phyloP scores from a whole-genome alignment of 2,888 invertebrate species.

The Drosophila phalerata region DNA sequence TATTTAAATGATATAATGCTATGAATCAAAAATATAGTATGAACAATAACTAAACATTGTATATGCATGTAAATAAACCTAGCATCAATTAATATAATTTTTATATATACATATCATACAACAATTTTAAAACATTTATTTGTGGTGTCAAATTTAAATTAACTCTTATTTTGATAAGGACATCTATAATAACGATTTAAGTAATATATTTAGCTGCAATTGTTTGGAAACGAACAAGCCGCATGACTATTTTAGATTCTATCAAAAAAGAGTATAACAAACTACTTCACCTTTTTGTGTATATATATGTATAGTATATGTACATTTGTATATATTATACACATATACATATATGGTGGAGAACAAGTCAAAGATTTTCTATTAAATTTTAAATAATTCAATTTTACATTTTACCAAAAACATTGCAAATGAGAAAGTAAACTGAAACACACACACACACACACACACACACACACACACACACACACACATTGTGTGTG shows the following conservation, averaged over 20 bases:
- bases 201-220: neutral
- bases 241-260: neutral
- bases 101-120: no score
- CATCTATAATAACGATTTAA: neutral
- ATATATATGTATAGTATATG: constrained; percentile 7
- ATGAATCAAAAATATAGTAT: no score
- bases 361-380: constrained; percentile 77
- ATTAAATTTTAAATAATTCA: constrained; percentile 81
- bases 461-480: constrained; percentile 6
- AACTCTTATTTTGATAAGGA: no score
- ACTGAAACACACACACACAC: constrained; percentile 44
- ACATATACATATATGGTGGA: constrained; percentile 55
- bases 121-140: no score
- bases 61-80: no score
- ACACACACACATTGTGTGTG: constrained; percentile 11
- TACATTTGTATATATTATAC: constrained; percentile 19
- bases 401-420: constrained; percentile 81
- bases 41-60: no score
- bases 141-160: no score
- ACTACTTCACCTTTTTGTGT: constrained; percentile 23
- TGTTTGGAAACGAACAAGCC: neutral
- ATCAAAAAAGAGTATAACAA: constrained; percentile 2
- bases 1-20: no score
- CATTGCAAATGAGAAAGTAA: constrained; percentile 78
- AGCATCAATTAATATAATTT: no score